Conservation (phyloP, 2,888 invertebrate species). For the Agrotis ipsilon region DNA sequence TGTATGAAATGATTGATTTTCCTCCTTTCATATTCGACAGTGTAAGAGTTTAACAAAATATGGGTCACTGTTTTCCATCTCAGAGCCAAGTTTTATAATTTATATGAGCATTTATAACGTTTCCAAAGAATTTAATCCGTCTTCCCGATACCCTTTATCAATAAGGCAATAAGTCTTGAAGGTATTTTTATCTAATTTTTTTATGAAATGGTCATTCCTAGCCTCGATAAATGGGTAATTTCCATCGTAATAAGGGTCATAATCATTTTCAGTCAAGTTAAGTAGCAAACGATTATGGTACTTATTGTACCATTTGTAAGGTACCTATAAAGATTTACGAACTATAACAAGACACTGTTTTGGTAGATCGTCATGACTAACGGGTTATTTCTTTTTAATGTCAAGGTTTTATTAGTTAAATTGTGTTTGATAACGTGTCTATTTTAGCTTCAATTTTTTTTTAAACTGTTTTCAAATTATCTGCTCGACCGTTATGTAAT, state of each 20-base stretch:
- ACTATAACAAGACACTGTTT: conserved; percentile 11
- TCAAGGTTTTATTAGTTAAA: no score
- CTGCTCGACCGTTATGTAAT: neutral
- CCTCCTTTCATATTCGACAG: conserved; percentile 74
- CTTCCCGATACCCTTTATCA: conserved; percentile 25
- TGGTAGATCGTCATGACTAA: conserved; percentile 23
- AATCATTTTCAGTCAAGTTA: conserved; percentile 38
- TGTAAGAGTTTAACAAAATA: conserved; percentile 67
- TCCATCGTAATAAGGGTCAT: conserved; percentile 23
- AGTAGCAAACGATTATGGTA: conserved; percentile 25
- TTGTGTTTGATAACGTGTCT: neutral
- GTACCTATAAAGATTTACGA: conserved; percentile 14
- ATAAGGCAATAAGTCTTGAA: conserved; percentile 28
- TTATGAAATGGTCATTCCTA: conserved; percentile 22
- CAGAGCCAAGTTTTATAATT: conserved; percentile 37
- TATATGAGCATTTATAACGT: conserved; percentile 6
- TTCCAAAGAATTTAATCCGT: conserved; percentile 1
- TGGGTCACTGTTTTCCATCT: conserved; percentile 67
- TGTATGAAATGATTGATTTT: conserved; percentile 72
- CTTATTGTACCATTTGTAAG: conserved; percentile 22
- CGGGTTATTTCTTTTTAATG: neutral
- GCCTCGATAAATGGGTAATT: conserved; percentile 31
- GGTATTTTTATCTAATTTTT: conserved; percentile 15
- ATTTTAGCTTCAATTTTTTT: neutral
- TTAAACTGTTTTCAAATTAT: neutral